Percentiles rank a stretch among this genome's conserved stretches.
phyloP scores from a whole-genome alignment of 1,140 invertebrate genomes.

The Arctopsyche grandis region DNA sequence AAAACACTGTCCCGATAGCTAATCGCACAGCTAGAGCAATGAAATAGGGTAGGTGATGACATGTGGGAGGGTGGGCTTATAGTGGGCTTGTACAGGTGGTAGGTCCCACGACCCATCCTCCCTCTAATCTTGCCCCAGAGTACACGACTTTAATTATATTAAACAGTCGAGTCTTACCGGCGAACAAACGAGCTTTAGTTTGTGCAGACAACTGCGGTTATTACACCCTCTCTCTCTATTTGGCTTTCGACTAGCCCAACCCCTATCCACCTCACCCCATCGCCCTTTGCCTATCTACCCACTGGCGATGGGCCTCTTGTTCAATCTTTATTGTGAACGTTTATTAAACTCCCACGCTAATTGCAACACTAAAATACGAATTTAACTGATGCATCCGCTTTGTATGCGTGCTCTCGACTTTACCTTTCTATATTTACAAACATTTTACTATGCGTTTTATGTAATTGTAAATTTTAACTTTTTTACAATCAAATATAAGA shows the following conservation, averaged over 20 bases:
- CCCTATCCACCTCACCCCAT: neutral
- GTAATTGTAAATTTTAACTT: no score
- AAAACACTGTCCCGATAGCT: no score
- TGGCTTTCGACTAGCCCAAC: neutral
- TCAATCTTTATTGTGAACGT: constrained; percentile 5
- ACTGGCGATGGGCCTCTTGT: neutral
- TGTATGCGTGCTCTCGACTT: neutral
- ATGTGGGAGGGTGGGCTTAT: no score
- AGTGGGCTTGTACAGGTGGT: neutral
- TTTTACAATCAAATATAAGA: no score
- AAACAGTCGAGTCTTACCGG: constrained; percentile 11
- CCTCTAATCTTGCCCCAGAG: neutral
- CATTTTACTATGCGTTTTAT: no score
- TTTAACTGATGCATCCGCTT: neutral
- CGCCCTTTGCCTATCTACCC: neutral
- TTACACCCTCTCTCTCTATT: constrained; percentile 7
- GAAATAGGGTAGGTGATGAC: no score
- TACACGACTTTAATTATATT: constrained; percentile 31
- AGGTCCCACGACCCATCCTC: neutral
- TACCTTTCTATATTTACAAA: no score
- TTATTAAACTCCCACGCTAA: neutral
- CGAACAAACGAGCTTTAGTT: constrained; percentile 24
- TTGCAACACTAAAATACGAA: neutral
- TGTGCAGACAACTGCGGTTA: constrained; percentile 18
- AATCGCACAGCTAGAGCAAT: no score